Evolutionary conservation across 2,888 invertebrate genomes (phyloP).

Genomic region (Coenonympha glycerion): DNA sequence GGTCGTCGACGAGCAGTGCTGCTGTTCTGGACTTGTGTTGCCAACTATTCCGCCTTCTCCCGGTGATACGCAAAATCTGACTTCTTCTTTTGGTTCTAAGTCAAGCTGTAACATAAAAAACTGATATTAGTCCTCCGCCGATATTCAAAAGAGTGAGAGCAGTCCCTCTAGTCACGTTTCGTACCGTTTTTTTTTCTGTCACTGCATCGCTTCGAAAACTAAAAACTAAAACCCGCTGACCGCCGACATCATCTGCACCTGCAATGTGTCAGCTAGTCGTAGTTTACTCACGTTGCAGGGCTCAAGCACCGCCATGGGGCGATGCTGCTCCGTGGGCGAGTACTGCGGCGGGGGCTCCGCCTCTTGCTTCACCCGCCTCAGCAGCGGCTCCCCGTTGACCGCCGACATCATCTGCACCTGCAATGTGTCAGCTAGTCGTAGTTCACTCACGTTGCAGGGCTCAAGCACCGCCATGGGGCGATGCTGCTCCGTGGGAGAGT

Average conservation of each 20-base stretch:
- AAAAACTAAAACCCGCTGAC: no score
- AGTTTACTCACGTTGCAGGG: slow-evolving; percentile 45
- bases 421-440: no score
- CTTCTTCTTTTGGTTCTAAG: slow-evolving; percentile 75
- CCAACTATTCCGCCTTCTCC: slow-evolving; percentile 51
- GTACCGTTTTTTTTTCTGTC: no score
- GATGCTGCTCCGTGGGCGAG: slow-evolving; percentile 69
- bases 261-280: no score
- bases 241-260: slow-evolving; percentile 66
- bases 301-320: slow-evolving; percentile 72
- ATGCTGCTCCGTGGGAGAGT: no score
- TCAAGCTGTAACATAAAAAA: slow-evolving; percentile 54
- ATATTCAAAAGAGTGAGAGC: no score
- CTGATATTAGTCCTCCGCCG: no score
- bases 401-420: slow-evolving; percentile 81
- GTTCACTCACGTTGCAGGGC: no score
- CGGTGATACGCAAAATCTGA: slow-evolving; percentile 78
- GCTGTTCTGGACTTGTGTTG: slow-evolving; percentile 86
- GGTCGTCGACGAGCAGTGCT: slow-evolving; percentile 93
- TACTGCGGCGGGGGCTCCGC: slow-evolving; percentile 67
- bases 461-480: no score
- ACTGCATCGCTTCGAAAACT: no score
- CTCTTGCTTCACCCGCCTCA: slow-evolving; percentile 68
- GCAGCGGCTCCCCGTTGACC: slow-evolving; percentile 57
- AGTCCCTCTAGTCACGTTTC: no score